Evolutionary conservation across 1,140 invertebrate genomes (phyloP).

Genomic region (Fopius arisanus): DNA sequence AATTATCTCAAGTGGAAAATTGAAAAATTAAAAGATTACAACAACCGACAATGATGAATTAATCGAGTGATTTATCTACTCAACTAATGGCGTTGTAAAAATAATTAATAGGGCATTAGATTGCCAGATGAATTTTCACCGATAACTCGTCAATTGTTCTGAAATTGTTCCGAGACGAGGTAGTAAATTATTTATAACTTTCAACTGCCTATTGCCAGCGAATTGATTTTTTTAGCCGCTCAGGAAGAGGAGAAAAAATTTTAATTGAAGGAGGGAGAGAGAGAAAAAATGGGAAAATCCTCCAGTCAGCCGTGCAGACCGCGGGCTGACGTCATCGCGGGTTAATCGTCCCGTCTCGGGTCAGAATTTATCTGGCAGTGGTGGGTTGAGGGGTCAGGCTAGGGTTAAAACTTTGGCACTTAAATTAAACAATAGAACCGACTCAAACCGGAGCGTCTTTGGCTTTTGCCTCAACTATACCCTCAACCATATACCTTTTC

Average conservation of each 20-base stretch:
- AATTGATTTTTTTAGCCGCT: too few species aligned
- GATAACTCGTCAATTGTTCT: too few species aligned
- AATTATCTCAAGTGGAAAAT: neutral
- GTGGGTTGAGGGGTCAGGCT: constrained; percentile 35
- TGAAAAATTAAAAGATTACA: neutral
- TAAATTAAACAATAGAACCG: constrained; percentile 61
- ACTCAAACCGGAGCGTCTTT: constrained; percentile 50
- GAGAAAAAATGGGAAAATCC: constrained; percentile 19
- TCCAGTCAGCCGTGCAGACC: constrained; percentile 24
- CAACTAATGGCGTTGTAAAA: neutral
- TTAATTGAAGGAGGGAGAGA: constrained; percentile 5
- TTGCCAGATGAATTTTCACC: too few species aligned
- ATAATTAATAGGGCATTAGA: neutral
- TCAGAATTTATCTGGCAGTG: constrained; percentile 10
- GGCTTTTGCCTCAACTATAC: constrained; percentile 30
- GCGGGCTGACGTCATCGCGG: constrained; percentile 27
- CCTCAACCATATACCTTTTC: neutral
- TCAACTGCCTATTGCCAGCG: too few species aligned
- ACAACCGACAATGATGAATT: neutral
- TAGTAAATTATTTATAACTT: too few species aligned
- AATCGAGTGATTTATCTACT: neutral
- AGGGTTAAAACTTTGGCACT: constrained; percentile 59
- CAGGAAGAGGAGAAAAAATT: neutral
- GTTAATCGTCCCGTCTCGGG: constrained; percentile 28
- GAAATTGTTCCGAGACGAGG: too few species aligned